Base-by-base conservation (phyloP, 2,888 invertebrate species). In the Tholera decimalis region DNA sequence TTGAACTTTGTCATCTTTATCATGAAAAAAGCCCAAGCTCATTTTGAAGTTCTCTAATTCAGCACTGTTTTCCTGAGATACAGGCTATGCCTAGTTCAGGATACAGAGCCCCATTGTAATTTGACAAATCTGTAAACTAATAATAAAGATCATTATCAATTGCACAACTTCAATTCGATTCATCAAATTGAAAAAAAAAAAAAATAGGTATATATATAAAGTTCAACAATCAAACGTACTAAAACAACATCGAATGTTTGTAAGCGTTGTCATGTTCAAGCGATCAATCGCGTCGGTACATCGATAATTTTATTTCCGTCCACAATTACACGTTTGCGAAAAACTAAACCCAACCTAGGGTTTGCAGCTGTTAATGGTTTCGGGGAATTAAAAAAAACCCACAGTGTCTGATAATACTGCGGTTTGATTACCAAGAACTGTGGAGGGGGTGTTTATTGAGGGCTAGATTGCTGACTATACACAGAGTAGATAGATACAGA, bases 361-460 rank as follows among this genome's bases (percentile, higher is more conserved):
- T 39, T 75, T 67, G 68, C 73, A 73, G 79, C 60, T 77, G 74
- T 70, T 85, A 85, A 84, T 83, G 62, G 78, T 73, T 88, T 86
- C 86, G 67, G 63, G 58, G 82, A 85, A 87, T 85, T 80, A 73
- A 79, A 86, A 85, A 84, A 82, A 83, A 79, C 56, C 68, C 75
- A 74, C 51, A 30, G 58, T 58, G 24, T 73, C 76, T 80, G 85
- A 85, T 86, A 86, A 86, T 80, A 81, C 74, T 85, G 84, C 86
- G 80, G 82, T 79, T 77, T 77, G 81, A 83, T 86, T 90, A 89
- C 86, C 77, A 71, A 77, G 85, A 89, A 90, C 68, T 71, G 61
- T 55, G 24, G 71, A 60, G 78, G 83, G 83, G 87, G 85, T 84
- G 86, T 88, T 87, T 88, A 85, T 85, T 87, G 87, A 83, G 83